A percentile compares a stretch with the other conserved stretches of the same genome.
Conservation (phyloP, 2,113 vertebrate species). For the Oncorhynchus masou region DNA sequence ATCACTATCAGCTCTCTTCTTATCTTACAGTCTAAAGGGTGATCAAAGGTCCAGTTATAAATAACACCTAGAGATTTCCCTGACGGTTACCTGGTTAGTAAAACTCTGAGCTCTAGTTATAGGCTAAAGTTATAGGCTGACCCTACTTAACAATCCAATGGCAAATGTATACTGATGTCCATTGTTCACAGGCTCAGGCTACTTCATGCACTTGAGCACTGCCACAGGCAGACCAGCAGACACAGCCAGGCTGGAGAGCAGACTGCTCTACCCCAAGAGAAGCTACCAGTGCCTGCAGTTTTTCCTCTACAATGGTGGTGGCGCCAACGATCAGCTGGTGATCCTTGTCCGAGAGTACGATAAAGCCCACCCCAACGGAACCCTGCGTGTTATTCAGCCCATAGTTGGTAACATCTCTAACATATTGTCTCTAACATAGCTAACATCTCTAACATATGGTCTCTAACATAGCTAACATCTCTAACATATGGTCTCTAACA, state of each 20-base stretch:
- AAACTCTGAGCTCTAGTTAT: not conserved
- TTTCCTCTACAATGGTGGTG: slow-evolving; percentile 83
- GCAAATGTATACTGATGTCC: not conserved
- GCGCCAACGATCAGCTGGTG: slow-evolving; percentile 64
- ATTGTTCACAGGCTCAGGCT: slow-evolving; percentile 82
- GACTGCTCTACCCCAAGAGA: slow-evolving; percentile 79
- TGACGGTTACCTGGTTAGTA: not conserved
- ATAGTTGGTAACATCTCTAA: slow-evolving; percentile 73
- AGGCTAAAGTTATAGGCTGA: not conserved
- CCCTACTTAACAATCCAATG: not conserved
- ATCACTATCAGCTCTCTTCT: not conserved
- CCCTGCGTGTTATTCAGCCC: slow-evolving; percentile 67
- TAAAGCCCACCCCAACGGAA: slow-evolving; percentile 56
- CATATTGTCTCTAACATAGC: too few relatives aligned
- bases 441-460: too few relatives aligned
- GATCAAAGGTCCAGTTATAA: not conserved
- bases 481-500: too few relatives aligned
- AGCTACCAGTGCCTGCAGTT: slow-evolving; percentile 89
- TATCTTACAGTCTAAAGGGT: not conserved
- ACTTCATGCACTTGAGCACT: slow-evolving; percentile 88
- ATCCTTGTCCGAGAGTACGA: slow-evolving; percentile 76
- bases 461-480: slow-evolving; percentile 54
- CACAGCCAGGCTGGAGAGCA: slow-evolving; percentile 80
- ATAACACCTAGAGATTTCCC: not conserved
- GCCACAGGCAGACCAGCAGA: slow-evolving; percentile 49